phyloP scores from a whole-genome alignment of 2,888 invertebrate species.

The Pandemis heparana region DNA sequence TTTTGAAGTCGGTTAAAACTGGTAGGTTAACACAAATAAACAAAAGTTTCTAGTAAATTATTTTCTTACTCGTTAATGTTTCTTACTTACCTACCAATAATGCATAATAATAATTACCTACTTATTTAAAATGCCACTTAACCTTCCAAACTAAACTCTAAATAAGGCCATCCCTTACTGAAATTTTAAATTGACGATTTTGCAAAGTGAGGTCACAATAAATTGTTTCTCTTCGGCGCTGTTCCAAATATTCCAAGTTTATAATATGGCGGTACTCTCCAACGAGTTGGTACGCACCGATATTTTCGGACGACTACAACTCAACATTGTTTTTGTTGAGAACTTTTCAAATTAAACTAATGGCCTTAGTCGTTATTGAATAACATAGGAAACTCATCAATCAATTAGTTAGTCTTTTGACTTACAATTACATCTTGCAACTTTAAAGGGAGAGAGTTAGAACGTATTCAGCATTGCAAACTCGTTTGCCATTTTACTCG shows the following conservation, averaged over 20 bases:
- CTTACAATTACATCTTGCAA: background rate
- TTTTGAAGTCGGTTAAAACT: too few species aligned
- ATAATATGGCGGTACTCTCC: slow-evolving; percentile 45
- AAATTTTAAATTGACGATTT: slow-evolving; percentile 40
- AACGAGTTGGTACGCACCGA: slow-evolving; percentile 36
- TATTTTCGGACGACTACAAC: slow-evolving; percentile 35
- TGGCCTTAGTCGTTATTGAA: background rate
- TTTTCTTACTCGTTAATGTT: too few species aligned
- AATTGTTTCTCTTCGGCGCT: slow-evolving; percentile 35
- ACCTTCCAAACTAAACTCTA: slow-evolving; percentile 11
- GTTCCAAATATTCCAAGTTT: slow-evolving; percentile 43
- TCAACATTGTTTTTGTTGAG: slow-evolving; percentile 42
- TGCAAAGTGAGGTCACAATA: slow-evolving; percentile 34
- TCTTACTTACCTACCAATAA: too few species aligned
- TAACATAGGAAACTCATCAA: background rate
- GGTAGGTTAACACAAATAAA: too few species aligned
- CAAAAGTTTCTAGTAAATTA: too few species aligned
- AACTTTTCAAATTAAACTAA: slow-evolving; percentile 41
- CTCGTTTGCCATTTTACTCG: background rate
- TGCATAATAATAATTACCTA: background rate
- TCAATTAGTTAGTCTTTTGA: background rate
- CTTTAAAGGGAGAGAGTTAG: background rate
- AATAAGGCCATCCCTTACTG: slow-evolving; percentile 24
- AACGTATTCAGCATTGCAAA: background rate
- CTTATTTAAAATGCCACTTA: background rate